Percentiles rank a stretch among this genome's conserved stretches.
Evolutionary conservation across 2,797 vertebrate species (phyloP).

Genomic region (Eulemur mongoz): DNA sequence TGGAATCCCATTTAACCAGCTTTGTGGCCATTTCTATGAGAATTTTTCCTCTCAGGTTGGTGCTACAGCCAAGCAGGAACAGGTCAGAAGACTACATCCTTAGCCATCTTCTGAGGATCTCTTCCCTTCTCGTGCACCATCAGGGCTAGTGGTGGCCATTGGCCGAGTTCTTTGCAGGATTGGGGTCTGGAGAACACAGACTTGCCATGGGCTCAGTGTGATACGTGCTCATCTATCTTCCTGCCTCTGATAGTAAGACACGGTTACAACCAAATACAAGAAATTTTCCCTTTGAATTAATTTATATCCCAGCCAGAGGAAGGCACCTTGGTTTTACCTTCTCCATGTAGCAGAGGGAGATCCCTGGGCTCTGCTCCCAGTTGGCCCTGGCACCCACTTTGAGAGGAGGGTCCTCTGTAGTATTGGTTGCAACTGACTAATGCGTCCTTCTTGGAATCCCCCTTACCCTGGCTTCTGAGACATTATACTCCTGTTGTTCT

Average conservation of each 20-base stretch:
- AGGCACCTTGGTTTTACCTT: background rate
- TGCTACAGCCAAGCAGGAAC: background rate
- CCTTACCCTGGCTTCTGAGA: background rate
- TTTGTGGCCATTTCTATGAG: background rate
- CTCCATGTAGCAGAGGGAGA: background rate
- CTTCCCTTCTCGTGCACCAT: background rate
- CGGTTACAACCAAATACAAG: background rate
- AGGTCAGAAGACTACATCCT: background rate
- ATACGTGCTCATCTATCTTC: background rate
- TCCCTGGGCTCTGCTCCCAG: background rate
- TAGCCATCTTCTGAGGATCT: background rate
- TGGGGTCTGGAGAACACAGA: background rate
- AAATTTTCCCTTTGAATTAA: background rate
- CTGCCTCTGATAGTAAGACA: background rate
- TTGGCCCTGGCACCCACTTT: background rate
- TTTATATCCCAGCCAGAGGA: background rate
- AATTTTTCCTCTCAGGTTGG: background rate
- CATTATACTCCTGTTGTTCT: background rate
- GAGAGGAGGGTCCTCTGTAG: background rate
- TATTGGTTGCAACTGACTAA: background rate
- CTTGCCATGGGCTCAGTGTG: background rate
- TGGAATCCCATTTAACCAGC: background rate
- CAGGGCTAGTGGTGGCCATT: background rate
- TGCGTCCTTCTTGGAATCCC: background rate
- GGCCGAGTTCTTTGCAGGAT: constrained; percentile 1